phyloP scores from a whole-genome alignment of 1,140 invertebrate species.

The Stenopsyche tienmushanensis region DNA sequence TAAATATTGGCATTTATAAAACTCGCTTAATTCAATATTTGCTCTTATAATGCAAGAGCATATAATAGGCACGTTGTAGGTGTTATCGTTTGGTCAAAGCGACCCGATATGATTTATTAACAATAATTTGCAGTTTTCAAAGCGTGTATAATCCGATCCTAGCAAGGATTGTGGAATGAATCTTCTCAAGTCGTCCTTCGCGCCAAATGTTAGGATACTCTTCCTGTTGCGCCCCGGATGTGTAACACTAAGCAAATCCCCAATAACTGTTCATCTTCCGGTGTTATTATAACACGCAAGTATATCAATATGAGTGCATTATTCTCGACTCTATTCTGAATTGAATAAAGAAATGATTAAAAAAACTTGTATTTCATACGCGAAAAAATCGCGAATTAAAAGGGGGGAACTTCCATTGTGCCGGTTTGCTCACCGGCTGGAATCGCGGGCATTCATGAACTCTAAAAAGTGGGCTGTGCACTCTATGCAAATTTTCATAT shows the following conservation, averaged over 20 bases:
- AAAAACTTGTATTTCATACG: background rate
- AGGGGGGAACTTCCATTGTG: background rate
- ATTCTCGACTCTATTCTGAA: slow-evolving; percentile 4
- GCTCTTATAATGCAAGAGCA: too few relatives aligned
- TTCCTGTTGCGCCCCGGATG: slow-evolving; percentile 15
- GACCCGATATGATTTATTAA: too few relatives aligned
- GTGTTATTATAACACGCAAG: slow-evolving; percentile 11
- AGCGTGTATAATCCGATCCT: too few relatives aligned
- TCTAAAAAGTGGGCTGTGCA: slow-evolving; percentile 24
- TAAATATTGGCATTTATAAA: too few relatives aligned
- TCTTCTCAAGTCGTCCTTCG: too few relatives aligned
- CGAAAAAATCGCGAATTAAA: slow-evolving; percentile 7
- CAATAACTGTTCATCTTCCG: slow-evolving; percentile 21
- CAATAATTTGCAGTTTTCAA: too few relatives aligned
- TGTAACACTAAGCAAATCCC: slow-evolving; percentile 5
- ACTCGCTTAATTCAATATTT: too few relatives aligned
- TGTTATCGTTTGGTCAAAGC: too few relatives aligned
- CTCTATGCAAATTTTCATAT: slow-evolving; percentile 32
- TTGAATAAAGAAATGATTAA: background rate
- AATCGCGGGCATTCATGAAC: background rate
- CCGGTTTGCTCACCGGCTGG: background rate
- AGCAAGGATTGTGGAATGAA: too few relatives aligned
- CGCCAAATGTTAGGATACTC: slow-evolving; percentile 6
- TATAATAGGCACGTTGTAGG: too few relatives aligned
- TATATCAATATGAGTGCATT: background rate